Evolutionary conservation across 1,140 invertebrate species (phyloP).

Genomic region (Heliconius hermathena): DNA sequence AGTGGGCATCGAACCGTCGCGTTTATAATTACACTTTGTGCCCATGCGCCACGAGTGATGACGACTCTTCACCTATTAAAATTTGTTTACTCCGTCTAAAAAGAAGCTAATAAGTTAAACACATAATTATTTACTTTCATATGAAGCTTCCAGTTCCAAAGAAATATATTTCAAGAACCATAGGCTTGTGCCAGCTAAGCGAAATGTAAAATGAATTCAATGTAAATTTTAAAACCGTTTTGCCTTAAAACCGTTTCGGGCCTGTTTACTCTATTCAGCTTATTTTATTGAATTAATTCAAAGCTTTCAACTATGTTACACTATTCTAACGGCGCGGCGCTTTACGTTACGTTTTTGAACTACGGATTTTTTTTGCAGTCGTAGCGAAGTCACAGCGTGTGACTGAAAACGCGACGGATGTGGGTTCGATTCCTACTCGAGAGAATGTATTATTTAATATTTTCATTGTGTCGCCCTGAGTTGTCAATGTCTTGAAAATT

Average conservation of each 20-base stretch:
- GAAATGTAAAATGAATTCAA: slow-evolving; percentile 7
- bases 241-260: neutral
- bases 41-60: too few relatives aligned
- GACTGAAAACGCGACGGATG: too few relatives aligned
- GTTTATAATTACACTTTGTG: too few relatives aligned
- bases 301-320: slow-evolving; percentile 6
- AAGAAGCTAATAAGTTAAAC: neutral
- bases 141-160: neutral
- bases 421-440: too few relatives aligned
- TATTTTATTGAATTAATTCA: neutral
- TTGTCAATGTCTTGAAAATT: too few relatives aligned
- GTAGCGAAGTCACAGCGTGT: neutral
- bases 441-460: too few relatives aligned
- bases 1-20: too few relatives aligned
- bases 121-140: neutral
- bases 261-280: neutral
- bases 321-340: neutral
- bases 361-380: neutral
- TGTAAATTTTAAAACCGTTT: slow-evolving; percentile 13
- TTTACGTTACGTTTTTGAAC: neutral
- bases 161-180: neutral
- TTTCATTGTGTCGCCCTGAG: too few relatives aligned
- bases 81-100: neutral
- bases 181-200: neutral
- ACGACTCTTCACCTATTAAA: neutral